A percentile compares a stretch with the other conserved stretches of the same genome.
Conservation (phyloP, 2,888 invertebrate genomes). For the Tetropium fuscum region DNA sequence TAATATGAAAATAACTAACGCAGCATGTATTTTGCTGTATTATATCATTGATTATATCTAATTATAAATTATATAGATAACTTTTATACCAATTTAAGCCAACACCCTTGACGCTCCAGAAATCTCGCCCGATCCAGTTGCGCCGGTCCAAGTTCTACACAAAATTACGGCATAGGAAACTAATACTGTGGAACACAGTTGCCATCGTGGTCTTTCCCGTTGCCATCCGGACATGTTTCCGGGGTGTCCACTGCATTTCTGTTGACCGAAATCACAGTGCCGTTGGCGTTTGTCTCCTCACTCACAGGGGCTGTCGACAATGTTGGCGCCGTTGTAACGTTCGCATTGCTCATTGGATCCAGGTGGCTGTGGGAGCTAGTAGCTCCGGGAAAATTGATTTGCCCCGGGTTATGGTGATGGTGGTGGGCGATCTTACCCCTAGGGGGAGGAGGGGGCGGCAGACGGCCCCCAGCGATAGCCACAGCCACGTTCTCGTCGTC, state of each 20-base stretch:
- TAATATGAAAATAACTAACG: no score
- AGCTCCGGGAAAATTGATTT: constrained; percentile 5
- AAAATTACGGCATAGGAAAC: no score
- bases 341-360: neutral
- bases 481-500: neutral
- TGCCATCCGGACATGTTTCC: constrained; percentile 14
- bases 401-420: neutral
- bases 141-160: no score
- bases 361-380: no score
- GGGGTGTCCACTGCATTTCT: constrained; percentile 17
- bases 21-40: no score
- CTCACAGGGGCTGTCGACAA: neutral
- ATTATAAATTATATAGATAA: no score
- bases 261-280: constrained; percentile 3
- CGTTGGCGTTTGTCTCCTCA: neutral
- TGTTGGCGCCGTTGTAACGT: neutral
- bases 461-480: neutral
- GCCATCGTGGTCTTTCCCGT: constrained; percentile 13
- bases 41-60: no score
- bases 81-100: no score
- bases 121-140: no score
- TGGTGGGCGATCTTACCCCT: neutral
- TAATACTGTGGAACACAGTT: constrained; percentile 18
- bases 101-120: no score
- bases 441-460: neutral